Conservation (phyloP, 2,888 invertebrate genomes). For the Phanerotoma sp. region DNA sequence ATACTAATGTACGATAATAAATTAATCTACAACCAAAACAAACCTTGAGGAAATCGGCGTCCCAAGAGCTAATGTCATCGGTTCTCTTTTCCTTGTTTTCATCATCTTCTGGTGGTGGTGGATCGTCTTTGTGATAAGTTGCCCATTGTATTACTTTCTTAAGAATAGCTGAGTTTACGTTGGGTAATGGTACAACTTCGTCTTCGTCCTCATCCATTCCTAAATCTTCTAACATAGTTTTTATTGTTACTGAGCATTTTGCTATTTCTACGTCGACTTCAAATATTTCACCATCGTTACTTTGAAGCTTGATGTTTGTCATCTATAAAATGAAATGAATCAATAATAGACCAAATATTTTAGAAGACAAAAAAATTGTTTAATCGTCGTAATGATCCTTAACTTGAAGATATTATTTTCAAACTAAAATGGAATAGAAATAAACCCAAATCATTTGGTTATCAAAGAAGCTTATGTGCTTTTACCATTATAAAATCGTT, state of each 20-base stretch:
- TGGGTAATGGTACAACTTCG: conserved; percentile 93
- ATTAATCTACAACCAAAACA: too few relatives aligned
- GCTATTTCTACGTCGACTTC: conserved; percentile 97
- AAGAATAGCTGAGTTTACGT: conserved; percentile 95
- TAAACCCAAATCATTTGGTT: too few relatives aligned
- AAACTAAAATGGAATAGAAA: too few relatives aligned
- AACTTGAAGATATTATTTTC: too few relatives aligned
- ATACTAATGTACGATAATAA: too few relatives aligned
- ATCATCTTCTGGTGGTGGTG: conserved; percentile 94
- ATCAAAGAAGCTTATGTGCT: too few relatives aligned
- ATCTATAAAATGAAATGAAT: conserved; percentile 63
- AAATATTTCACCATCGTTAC: conserved; percentile 93
- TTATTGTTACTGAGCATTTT: conserved; percentile 96
- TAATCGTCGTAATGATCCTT: too few relatives aligned
- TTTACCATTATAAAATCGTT: too few relatives aligned
- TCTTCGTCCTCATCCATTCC: conserved; percentile 92
- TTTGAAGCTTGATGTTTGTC: conserved; percentile 93
- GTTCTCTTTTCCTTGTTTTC: conserved; percentile 98
- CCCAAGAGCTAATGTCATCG: conserved; percentile 99
- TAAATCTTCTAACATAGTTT: conserved; percentile 95
- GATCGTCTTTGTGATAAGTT: conserved; percentile 93
- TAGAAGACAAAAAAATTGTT: too few relatives aligned
- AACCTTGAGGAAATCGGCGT: conserved; percentile 93
- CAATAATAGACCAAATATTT: too few relatives aligned
- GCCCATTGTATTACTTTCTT: conserved; percentile 94